These are phyloP conservation scores for Manis pentadactyla DNA, from an alignment of 2,797 vertebrate species.

Conservation along the genomic window DNA sequence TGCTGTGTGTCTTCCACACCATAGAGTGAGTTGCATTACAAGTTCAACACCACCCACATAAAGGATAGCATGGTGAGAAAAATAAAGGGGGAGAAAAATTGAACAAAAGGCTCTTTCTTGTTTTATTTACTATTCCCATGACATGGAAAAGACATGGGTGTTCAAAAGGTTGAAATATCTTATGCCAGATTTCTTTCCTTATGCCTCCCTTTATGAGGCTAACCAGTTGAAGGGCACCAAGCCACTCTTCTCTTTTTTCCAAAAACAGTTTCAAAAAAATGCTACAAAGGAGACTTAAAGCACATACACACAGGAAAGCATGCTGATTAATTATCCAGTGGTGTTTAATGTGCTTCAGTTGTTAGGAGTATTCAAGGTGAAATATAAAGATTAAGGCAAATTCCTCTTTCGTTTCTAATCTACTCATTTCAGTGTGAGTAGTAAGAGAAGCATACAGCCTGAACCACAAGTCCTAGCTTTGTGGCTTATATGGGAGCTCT, in stretches of 20 bases:
- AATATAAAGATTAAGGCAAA: constrained; percentile 38
- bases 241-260: not conserved
- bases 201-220: not conserved
- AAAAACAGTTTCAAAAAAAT: constrained; percentile 33
- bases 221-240: not conserved
- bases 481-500: not conserved
- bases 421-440: not conserved
- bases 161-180: constrained; percentile 4
- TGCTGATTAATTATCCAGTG: not conserved
- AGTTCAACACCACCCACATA: not conserved
- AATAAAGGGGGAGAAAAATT: not conserved
- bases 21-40: not conserved
- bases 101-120: not conserved
- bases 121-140: not conserved
- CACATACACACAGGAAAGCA: not conserved
- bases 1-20: not conserved
- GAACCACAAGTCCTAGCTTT: not conserved
- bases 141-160: not conserved
- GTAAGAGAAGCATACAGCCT: not conserved
- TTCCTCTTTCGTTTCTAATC: not conserved
- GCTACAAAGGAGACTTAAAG: not conserved
- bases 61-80: not conserved
- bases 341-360: not conserved
- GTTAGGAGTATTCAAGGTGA: constrained; percentile 9
- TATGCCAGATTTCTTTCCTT: not conserved